Evolutionary conservation across 2,888 invertebrate species (phyloP), one percentile per base, ranked within the genome.

Genomic region (Hydrotaea cyrtoneurina): DNA sequence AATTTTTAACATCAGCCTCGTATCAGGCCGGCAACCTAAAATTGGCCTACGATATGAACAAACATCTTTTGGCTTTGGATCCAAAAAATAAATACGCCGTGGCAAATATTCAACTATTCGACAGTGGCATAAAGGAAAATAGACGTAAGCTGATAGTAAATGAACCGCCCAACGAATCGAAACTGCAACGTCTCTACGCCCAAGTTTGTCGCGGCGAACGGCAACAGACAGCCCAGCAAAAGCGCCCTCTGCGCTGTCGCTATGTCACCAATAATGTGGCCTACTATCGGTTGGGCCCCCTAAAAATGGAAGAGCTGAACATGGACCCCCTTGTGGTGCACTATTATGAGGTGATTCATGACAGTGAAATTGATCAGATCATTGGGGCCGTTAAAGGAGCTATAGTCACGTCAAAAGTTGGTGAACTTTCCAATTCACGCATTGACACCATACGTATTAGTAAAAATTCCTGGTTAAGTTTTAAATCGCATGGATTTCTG

Each of bases 181-280:
- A 75, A 26, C 4, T 72, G 11, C 31, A 80, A 2, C 78, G 78
- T 0, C 80, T 88, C 0, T 88, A 87, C 62, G 82, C 81, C 5
- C 77, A 81, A 3, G 87, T 88, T 1, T 94, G 94, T 86, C 92
- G 94, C 2, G 93, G 93, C 8, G 94, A 94, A 86, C 88, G 91
- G 90, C 93, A 89, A 86, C 94, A 93, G 88, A 92, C 91, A 53
- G 89, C 87, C 73, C 89, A 88, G 78, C 89, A 92, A 76, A 89
- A 90, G 74, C 86, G 88, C 0, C 69, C 86, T 3, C 87, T 91
- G 10, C 88, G 88, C 11, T 93, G 93, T 86, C 89, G 88, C 66
- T 91, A 91, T 76, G 86, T 87, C 0, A 86, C 87, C 64, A 89
- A 89, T 10, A 87, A 89, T 55, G 87, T 90, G 43, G 86, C 87